A percentile compares a stretch with the other conserved stretches of the same genome.
Conservation (phyloP, 2,797 vertebrate species). For the Gila robusta region DNA sequence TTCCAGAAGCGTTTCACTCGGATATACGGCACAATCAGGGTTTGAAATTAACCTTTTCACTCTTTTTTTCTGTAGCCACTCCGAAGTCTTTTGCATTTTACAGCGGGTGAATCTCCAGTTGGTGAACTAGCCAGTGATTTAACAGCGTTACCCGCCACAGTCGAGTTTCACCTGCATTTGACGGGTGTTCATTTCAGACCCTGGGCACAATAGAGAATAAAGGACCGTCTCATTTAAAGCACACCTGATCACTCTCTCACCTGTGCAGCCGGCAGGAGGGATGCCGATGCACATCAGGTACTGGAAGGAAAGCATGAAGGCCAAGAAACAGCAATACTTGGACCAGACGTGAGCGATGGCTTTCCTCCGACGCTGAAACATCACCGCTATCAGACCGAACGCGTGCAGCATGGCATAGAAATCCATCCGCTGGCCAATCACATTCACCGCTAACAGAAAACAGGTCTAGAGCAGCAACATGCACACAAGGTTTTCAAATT, state of each 20-base stretch:
- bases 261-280: slow-evolving; percentile 90
- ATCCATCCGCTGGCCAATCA: slow-evolving; percentile 95
- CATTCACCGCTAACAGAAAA: slow-evolving; percentile 92
- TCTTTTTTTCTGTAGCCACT: no score
- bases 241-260: slow-evolving; percentile 68
- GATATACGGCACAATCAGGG: no score
- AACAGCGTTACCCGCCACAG: no score
- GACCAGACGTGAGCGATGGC: slow-evolving; percentile 89
- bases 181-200: no score
- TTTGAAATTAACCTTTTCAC: no score
- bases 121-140: no score
- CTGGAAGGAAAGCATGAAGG: slow-evolving; percentile 89
- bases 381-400: slow-evolving; percentile 85
- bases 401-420: slow-evolving; percentile 92
- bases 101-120: no score
- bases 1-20: no score
- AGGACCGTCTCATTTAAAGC: not conserved
- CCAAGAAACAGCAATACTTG: slow-evolving; percentile 93
- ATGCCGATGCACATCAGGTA: slow-evolving; percentile 93
- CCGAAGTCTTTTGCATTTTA: no score
- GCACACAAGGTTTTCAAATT: not conserved
- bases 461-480: slow-evolving; percentile 81
- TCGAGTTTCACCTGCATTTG: fast-evolving
- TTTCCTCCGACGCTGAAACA: slow-evolving; percentile 89
- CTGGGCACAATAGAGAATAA: not conserved